A percentile compares a stretch with the other conserved stretches of the same genome.
phyloP scores from a whole-genome alignment of 2,113 vertebrate genomes.

The Sprattus sprattus region DNA sequence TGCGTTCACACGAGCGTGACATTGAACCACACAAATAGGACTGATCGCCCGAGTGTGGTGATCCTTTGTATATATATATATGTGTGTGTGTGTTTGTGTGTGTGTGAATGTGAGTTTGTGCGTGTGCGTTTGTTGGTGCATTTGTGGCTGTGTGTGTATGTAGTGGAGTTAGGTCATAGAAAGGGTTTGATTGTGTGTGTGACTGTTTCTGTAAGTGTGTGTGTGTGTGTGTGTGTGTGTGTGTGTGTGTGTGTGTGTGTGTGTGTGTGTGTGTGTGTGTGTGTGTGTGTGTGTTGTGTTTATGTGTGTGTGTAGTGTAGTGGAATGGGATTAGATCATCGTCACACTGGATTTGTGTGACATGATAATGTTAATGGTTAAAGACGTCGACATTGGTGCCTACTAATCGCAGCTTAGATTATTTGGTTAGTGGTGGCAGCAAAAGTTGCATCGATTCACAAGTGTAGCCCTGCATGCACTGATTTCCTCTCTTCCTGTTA shows the following conservation, averaged over 20 bases:
- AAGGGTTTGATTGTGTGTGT: not conserved
- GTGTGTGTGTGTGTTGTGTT: not conserved
- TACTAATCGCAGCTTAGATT: not conserved
- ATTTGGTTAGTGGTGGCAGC: not conserved
- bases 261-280: not conserved
- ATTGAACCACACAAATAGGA: slow-evolving; percentile 65
- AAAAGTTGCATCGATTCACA: not conserved
- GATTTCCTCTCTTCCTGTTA: not conserved
- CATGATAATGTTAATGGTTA: not conserved
- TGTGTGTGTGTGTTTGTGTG: not conserved
- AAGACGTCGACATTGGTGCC: not conserved
- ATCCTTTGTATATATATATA: not conserved
- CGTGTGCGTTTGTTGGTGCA: too few species aligned
- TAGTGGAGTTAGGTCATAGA: not conserved
- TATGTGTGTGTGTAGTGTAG: too few species aligned
- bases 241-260: not conserved
- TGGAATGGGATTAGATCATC: too few species aligned
- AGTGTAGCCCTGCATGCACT: not conserved
- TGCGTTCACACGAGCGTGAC: slow-evolving; percentile 63
- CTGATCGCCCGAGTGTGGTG: slow-evolving; percentile 44
- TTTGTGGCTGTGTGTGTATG: not conserved
- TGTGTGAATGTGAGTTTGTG: not conserved
- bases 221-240: not conserved
- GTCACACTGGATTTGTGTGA: not conserved
- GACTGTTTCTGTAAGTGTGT: not conserved